Conservation (phyloP, 2,113 vertebrate genomes). For the Actenoides lindsayi region DNA sequence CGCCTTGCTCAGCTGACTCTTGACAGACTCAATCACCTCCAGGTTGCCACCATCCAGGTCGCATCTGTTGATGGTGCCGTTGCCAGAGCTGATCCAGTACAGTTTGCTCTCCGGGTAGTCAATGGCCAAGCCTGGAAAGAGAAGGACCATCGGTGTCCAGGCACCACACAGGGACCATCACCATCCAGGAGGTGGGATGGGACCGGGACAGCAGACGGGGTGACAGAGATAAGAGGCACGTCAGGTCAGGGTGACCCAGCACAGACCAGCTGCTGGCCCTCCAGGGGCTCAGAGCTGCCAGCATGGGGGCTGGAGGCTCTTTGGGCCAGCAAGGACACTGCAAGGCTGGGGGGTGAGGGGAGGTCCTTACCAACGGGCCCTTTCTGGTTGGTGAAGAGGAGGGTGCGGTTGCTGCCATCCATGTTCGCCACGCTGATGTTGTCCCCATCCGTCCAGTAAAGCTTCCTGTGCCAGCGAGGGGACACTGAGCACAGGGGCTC, state of each 20-base stretch:
- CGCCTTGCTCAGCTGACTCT: conserved; percentile 88
- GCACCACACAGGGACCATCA: fast-evolving
- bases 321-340: neutral
- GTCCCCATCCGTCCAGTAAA: conserved; percentile 96
- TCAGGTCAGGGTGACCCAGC: neutral
- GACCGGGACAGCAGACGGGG: neutral
- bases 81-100: conserved; percentile 96
- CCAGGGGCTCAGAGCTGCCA: fast-evolving
- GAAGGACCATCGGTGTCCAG: fast-evolving
- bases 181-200: fast-evolving
- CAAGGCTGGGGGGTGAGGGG: fast-evolving
- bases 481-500: fast-evolving
- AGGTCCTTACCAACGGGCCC: conserved; percentile 87
- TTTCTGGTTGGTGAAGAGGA: conserved; percentile 89
- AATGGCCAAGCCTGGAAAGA: conserved; percentile 86
- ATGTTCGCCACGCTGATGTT: conserved; percentile 95
- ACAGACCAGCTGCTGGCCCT: neutral
- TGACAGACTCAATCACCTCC: conserved; percentile 81
- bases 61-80: conserved; percentile 88
- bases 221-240: fast-evolving
- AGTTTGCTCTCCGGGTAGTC: conserved; percentile 88
- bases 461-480: conserved; percentile 76
- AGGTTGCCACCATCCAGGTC: conserved; percentile 85
- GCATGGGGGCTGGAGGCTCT: neutral
- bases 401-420: conserved; percentile 87